Evolutionary conservation across 2,113 vertebrate species (phyloP).

Genomic region (Gadus macrocephalus): DNA sequence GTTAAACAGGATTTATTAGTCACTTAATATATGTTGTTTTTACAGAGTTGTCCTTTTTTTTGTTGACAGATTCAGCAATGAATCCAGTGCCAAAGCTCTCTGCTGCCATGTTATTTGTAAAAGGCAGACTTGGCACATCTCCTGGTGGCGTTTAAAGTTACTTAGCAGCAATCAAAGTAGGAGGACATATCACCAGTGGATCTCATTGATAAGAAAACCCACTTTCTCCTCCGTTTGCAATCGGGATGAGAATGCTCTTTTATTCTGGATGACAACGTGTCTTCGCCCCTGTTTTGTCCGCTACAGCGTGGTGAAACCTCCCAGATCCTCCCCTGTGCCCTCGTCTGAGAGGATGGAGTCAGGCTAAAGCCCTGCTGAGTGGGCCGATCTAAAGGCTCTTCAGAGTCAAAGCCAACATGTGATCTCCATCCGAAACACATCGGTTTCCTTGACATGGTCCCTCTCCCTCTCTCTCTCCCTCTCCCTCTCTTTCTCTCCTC

Average conservation of each 20-base stretch:
- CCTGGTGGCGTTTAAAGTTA: conserved; percentile 38
- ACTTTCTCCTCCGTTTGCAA: conserved; percentile 24
- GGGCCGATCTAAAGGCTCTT: conserved; percentile 66
- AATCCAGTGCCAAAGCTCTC: conserved; percentile 13
- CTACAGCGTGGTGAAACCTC: conserved; percentile 17
- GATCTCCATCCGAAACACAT: conserved; percentile 48
- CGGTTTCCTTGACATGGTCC: conserved; percentile 20
- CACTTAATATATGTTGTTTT: not conserved
- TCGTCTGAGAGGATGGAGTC: conserved; percentile 48
- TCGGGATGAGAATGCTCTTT: conserved; percentile 23
- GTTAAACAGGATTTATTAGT: conserved; percentile 23
- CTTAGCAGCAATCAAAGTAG: conserved; percentile 30
- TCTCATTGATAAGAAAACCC: conserved; percentile 29
- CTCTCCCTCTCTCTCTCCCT: conserved; percentile 21
- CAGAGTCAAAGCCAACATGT: conserved; percentile 61
- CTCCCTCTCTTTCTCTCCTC: conserved; percentile 27
- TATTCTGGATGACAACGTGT: conserved; percentile 36
- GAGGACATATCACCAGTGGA: conserved; percentile 36
- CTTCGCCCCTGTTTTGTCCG: conserved; percentile 35
- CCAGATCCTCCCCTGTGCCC: conserved; percentile 44
- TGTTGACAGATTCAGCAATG: not conserved
- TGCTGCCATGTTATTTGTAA: conserved; percentile 20
- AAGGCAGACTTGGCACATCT: conserved; percentile 36
- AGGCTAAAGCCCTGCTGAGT: conserved; percentile 53
- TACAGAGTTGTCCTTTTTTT: not conserved